Evolutionary conservation across 2,113 vertebrate genomes (phyloP).

Genomic region (Anguilla rostrata): DNA sequence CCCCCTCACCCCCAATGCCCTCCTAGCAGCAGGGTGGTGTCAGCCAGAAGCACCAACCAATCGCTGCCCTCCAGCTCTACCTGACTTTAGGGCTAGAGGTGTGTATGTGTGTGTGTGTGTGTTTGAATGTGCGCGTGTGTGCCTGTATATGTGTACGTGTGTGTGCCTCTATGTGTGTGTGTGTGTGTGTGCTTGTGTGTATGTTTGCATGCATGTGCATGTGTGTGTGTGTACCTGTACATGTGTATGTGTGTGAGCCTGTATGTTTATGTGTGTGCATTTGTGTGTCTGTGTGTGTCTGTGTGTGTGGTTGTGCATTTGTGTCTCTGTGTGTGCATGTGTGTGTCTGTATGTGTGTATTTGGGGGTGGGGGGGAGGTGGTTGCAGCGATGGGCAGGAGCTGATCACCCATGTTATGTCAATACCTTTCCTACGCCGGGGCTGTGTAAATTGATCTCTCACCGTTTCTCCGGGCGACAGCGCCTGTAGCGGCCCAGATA

Average conservation of each 20-base stretch:
- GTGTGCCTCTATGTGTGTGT: not conserved
- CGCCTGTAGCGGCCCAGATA: constrained; percentile 86
- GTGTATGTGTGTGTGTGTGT: too few species aligned
- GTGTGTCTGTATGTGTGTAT: not conserved
- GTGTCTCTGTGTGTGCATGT: not conserved
- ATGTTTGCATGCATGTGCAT: not conserved
- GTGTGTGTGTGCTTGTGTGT: not conserved
- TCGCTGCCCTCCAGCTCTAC: too few species aligned
- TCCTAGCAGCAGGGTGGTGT: too few species aligned
- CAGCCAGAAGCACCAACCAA: too few species aligned
- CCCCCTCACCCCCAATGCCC: too few species aligned
- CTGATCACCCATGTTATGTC: constrained; percentile 81
- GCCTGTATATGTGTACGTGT: not conserved
- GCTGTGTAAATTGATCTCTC: constrained; percentile 95
- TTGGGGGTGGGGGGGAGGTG: not conserved
- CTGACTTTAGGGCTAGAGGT: too few species aligned
- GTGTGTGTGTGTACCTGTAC: not conserved
- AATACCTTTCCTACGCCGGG: constrained; percentile 82
- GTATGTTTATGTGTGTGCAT: not conserved
- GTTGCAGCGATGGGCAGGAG: constrained; percentile 61
- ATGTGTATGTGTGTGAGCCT: not conserved
- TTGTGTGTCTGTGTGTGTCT: not conserved
- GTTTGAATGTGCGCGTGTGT: not conserved
- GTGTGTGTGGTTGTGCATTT: not conserved
- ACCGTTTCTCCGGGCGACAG: constrained; percentile 89